phyloP scores from a whole-genome alignment of 2,888 invertebrate genomes.

The Pasiphila rectangulata region DNA sequence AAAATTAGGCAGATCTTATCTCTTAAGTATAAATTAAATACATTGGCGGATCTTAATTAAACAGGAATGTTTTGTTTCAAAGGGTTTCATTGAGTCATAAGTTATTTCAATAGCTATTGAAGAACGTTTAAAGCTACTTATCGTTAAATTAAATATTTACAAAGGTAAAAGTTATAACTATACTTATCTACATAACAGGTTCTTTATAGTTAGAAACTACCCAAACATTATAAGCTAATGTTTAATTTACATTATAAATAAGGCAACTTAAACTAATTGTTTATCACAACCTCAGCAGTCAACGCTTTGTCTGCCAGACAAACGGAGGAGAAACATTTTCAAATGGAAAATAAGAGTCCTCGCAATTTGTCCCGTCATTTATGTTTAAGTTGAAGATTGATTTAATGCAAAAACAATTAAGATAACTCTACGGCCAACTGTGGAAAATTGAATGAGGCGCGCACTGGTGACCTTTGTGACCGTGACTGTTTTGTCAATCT shows the following conservation, averaged over 20 bases:
- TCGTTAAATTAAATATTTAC: too few species aligned
- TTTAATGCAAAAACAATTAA: too few species aligned
- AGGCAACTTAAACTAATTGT: slow-evolving; percentile 19
- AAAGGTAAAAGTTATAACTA: too few species aligned
- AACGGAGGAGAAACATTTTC: slow-evolving; percentile 76
- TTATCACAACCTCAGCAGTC: slow-evolving; percentile 54
- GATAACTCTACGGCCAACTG: too few species aligned
- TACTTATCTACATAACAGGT: too few species aligned
- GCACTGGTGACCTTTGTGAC: too few species aligned
- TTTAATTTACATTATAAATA: slow-evolving; percentile 5
- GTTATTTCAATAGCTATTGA: not conserved
- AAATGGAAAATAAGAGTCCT: slow-evolving; percentile 73
- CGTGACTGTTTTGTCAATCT: too few species aligned
- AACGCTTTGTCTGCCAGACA: slow-evolving; percentile 42
- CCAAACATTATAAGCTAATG: too few species aligned
- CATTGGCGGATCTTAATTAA: slow-evolving; percentile 20
- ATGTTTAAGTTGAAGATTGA: not conserved
- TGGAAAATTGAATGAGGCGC: too few species aligned
- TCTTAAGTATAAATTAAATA: slow-evolving; percentile 13
- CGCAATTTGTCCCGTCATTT: slow-evolving; percentile 58
- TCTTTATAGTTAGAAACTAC: too few species aligned
- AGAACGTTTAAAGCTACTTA: slow-evolving; percentile 5
- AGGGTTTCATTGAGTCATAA: not conserved
- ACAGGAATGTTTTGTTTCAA: not conserved
- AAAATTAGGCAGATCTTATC: slow-evolving; percentile 12